Percentiles rank a stretch among this genome's conserved stretches.
These are phyloP conservation scores for Leucophenga maculata DNA, from an alignment of 2,888 invertebrate genomes.

Conservation along the genomic window DNA sequence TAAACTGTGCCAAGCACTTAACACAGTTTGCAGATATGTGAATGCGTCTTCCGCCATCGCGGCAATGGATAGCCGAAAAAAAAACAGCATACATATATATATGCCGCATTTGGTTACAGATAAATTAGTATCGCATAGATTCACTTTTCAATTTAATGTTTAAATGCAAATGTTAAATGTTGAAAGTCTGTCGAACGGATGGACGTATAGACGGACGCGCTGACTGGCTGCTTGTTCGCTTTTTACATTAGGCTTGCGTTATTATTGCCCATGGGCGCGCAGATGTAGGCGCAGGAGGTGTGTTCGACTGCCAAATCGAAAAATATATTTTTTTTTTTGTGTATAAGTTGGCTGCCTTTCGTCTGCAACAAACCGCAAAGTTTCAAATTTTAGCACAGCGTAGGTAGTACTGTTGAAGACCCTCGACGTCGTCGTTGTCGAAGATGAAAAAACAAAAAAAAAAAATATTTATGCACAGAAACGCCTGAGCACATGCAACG, in stretches of 20 bases:
- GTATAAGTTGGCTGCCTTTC: background rate
- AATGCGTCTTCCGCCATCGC: background rate
- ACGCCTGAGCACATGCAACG: background rate
- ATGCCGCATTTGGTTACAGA: slow-evolving; percentile 8
- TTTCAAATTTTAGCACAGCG: background rate
- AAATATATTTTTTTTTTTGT: background rate
- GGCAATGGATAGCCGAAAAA: background rate
- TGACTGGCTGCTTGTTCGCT: background rate
- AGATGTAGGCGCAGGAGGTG: slow-evolving; percentile 16
- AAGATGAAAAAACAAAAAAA: background rate
- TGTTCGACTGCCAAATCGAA: slow-evolving; percentile 1
- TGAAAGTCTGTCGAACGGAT: background rate
- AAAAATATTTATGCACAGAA: background rate
- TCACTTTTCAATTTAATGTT: slow-evolving; percentile 23
- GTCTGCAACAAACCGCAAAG: slow-evolving; percentile 14
- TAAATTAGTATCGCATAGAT: slow-evolving; percentile 23
- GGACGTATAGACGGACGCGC: too few relatives aligned
- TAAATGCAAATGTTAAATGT: slow-evolving; percentile 17
- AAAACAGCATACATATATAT: too few relatives aligned
- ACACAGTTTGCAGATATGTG: slow-evolving; percentile 1
- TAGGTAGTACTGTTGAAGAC: slow-evolving; percentile 4
- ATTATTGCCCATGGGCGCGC: slow-evolving; percentile 4
- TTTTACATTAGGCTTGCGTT: background rate
- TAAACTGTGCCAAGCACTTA: slow-evolving; percentile 18
- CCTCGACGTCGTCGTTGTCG: background rate